Base-by-base conservation (phyloP, 2,888 invertebrate species). In the Mesoligia furuncula region DNA sequence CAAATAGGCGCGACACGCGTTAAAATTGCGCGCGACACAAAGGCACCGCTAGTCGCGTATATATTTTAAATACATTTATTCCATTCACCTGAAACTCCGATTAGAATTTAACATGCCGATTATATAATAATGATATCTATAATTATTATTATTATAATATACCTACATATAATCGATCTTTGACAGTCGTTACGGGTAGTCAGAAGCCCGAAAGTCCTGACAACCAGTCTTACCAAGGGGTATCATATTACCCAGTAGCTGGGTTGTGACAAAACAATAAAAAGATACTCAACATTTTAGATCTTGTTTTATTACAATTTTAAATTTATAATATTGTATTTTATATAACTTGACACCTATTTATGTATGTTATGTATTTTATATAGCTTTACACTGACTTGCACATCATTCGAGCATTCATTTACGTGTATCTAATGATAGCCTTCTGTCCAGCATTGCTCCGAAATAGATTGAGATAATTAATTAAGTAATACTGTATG, bases 181-280 rank as follows among this genome's bases (percentile, higher is more conserved):
- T n/a, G n/a, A n/a, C n/a, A n/a, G n/a, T n/a, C n/a, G n/a, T n/a
- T n/a, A n/a, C n/a, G n/a, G n/a, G n/a, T n/a, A n/a, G n/a, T n/a
- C n/a, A n/a, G n/a, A n/a, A n/a, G n/a, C n/a, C n/a, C n/a, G n/a
- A n/a, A n/a, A n/a, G n/a, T n/a, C n/a, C n/a, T n/a, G n/a, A n/a
- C n/a, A n/a, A n/a, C n/a, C n/a, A n/a, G n/a, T n/a, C n/a, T n/a
- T n/a, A n/a, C n/a, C n/a, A n/a, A n/a, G n/a, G n/a, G n/a, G n/a
- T n/a, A n/a, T n/a, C n/a, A n/a, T n/a, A n/a, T n/a, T n/a, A n/a
- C n/a, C n/a, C n/a, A n/a, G n/a, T n/a, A n/a, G n/a, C n/a, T n/a
- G n/a, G n/a, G n/a, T n/a, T n/a, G n/a, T n/a, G n/a, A n/a, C 85
- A 57, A 85, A 85, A 71, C 66, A 84, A 83, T 83, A 81, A 74